Evolutionary conservation across 2,888 invertebrate species (phyloP).

Genomic region (Chrysopilus asiliformis): DNA sequence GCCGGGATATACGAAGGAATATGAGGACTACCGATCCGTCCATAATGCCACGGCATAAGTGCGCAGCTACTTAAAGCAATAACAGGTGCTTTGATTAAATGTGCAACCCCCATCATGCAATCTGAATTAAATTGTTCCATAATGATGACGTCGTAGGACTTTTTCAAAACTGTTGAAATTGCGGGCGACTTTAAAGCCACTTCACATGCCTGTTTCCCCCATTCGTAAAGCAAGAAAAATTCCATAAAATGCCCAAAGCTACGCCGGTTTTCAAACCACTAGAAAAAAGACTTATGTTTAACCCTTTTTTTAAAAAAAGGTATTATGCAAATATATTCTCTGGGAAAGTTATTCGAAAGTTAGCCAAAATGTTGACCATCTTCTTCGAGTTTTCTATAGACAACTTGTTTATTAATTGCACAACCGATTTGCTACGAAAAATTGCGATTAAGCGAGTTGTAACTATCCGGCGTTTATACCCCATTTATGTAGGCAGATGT

Average conservation of each 20-base stretch:
- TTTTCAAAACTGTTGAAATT: conserved; percentile 30
- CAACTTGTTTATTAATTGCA: no score
- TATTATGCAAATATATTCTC: no score
- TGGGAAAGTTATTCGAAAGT: no score
- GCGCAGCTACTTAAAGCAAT: conserved; percentile 43
- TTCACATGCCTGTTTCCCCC: conserved; percentile 31
- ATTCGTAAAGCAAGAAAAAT: conserved; percentile 30
- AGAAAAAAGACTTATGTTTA: conserved; percentile 3
- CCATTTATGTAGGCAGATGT: no score
- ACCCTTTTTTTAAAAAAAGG: no score
- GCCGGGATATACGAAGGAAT: conserved; percentile 45
- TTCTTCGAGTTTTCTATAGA: no score
- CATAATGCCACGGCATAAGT: conserved; percentile 47
- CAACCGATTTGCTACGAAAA: no score
- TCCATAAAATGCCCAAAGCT: conserved; percentile 27
- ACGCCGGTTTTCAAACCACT: conserved; percentile 28
- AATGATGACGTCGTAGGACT: conserved; percentile 49
- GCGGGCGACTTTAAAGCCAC: conserved; percentile 27
- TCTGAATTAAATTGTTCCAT: conserved; percentile 60
- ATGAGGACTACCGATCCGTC: conserved; percentile 43
- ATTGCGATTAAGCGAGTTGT: no score
- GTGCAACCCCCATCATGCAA: conserved; percentile 51
- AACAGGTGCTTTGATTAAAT: conserved; percentile 48
- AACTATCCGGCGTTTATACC: no score
- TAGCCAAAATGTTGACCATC: no score